These are phyloP conservation scores for Myrmecophaga tridactyla DNA, from an alignment of 2,113 vertebrate species.

Conservation along the genomic window DNA sequence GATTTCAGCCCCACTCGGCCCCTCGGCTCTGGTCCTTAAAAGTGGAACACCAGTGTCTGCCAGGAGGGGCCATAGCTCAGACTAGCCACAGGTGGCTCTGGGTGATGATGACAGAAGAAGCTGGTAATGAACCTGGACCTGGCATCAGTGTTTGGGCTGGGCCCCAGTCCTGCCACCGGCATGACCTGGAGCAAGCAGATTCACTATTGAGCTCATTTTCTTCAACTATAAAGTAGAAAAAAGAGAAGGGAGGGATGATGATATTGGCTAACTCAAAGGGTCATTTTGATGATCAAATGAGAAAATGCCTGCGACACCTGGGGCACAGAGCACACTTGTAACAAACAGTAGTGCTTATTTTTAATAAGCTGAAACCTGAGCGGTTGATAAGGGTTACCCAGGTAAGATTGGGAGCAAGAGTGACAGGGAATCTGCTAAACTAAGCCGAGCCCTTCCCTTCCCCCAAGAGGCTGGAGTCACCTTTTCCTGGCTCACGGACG, in stretches of 20 bases:
- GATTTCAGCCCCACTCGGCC: background rate
- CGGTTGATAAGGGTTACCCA: too few species aligned
- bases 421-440: background rate
- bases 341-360: background rate
- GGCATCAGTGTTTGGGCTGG: background rate
- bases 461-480: background rate
- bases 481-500: rapidly evolving
- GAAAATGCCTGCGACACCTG: background rate
- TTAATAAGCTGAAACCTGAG: background rate
- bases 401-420: background rate
- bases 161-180: background rate
- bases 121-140: background rate
- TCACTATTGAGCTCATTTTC: background rate
- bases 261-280: background rate
- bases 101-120: background rate
- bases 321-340: background rate
- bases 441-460: background rate
- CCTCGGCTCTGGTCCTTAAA: background rate
- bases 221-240: background rate
- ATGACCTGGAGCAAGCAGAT: background rate
- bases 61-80: too few species aligned
- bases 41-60: background rate
- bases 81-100: background rate
- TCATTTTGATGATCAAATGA: background rate
- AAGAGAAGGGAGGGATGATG: background rate